Evolutionary conservation across 2,797 vertebrate species (phyloP), one percentile per base, ranked within the genome.

Genomic region (Pseudomugil tenellus): DNA sequence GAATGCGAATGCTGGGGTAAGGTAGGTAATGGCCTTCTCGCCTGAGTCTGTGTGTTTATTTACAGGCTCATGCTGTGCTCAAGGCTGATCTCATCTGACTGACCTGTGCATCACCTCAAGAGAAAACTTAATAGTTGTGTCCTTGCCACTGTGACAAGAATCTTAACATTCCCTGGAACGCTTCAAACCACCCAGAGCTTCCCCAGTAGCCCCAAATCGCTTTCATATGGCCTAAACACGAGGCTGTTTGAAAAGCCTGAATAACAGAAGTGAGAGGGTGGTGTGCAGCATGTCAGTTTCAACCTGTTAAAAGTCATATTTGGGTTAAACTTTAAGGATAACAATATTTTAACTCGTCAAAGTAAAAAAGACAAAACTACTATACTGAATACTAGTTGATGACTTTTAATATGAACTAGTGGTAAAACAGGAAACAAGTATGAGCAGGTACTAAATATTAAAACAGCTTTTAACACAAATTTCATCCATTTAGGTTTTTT

Each of bases 111-210:
- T 87, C 87, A 90, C 89, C 87, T 87, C 74, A 65, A 52, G 77
- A 67, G 86, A 92, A 90, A 88, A 81, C 72, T 77, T 92, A 93
- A 94, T 92, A 85, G 85, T 66, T 70, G 75, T 73, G 90, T 88
- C 90, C 90, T 92, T 87, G 91, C 87, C 90, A 89, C 89, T 75
- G 89, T 86, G 92, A 92, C 87, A 89, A 89, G 87, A 88, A 91
- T 90, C 89, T 91, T 85, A 91, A 91, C 91, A 89, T 87, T 87
- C 77, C 73, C 79, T 77, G 74, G 76, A 89, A 87, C 64, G 60
- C 75, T 86, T 90, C 67, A 84, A 88, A 86, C 81, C 80, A 80
- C 81, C 81, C 68, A 79, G 72, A 87, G 80, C 63, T 76, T 84
- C 73, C 77, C 66, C 79, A 72, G 71, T 66, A 60, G 84, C 63